Percentiles rank a stretch among this genome's conserved stretches.
phyloP scores from a whole-genome alignment of 2,888 invertebrate species.

The Diarsia brunnea region DNA sequence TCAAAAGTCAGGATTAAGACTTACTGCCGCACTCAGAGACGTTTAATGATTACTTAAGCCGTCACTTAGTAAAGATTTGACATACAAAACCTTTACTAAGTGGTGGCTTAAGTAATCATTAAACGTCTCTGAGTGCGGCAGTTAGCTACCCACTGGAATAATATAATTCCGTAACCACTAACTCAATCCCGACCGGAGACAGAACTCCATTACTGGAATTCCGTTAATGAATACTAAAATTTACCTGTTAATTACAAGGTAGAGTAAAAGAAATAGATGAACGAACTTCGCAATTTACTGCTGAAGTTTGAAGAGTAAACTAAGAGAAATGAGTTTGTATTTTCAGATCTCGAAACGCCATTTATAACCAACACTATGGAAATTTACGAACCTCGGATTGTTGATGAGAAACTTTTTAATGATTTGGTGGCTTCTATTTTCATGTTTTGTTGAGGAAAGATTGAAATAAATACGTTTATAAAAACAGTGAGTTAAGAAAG shows the following conservation, averaged over 20 bases:
- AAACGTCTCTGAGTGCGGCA: too few species aligned
- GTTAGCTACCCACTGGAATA: slow-evolving; percentile 10
- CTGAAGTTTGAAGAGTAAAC: slow-evolving; percentile 54
- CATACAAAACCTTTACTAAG: too few species aligned
- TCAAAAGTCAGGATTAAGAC: not conserved
- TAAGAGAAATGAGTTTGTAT: slow-evolving; percentile 54
- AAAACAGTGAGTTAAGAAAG: not conserved
- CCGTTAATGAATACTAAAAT: slow-evolving; percentile 52
- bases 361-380: slow-evolving; percentile 50
- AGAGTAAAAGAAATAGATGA: slow-evolving; percentile 56
- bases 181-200: slow-evolving; percentile 35
- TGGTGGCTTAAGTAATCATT: too few species aligned
- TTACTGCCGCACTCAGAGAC: too few species aligned
- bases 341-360: slow-evolving; percentile 42
- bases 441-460: not conserved
- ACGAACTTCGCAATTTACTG: slow-evolving; percentile 52
- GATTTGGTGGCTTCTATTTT: not conserved
- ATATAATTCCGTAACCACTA: slow-evolving; percentile 27
- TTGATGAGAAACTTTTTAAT: slow-evolving; percentile 47
- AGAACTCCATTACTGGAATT: slow-evolving; percentile 36
- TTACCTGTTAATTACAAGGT: slow-evolving; percentile 50
- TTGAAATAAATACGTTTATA: not conserved
- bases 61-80: too few species aligned
- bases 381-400: slow-evolving; percentile 39
- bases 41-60: too few species aligned